phyloP scores from a whole-genome alignment of 2,797 vertebrate species.

The Acestrorhynchus altus region DNA sequence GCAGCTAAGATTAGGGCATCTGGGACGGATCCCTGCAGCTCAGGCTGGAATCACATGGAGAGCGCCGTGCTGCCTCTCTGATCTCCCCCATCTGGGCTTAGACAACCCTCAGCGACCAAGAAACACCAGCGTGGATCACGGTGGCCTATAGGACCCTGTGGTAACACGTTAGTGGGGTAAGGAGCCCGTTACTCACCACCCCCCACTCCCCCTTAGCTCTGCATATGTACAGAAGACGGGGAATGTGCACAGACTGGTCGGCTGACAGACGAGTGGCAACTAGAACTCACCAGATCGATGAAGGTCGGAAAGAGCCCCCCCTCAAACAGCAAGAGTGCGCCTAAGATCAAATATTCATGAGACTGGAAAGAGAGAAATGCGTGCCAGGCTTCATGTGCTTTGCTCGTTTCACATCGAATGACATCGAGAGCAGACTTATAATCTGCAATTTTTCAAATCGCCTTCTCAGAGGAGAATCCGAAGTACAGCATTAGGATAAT shows the following conservation, averaged over 20 bases:
- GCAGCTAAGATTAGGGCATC: constrained; percentile 33
- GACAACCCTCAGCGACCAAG: not conserved
- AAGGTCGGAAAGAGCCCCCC: not conserved
- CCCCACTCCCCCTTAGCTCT: not conserved
- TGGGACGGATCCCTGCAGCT: constrained; percentile 23
- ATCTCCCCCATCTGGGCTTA: not conserved
- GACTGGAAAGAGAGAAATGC: not conserved
- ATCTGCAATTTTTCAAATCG: not conserved
- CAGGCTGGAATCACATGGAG: constrained; percentile 15
- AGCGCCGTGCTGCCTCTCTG: not conserved
- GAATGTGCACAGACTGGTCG: not conserved
- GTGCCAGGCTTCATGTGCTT: not conserved
- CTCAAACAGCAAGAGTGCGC: not conserved
- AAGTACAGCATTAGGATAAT: not conserved
- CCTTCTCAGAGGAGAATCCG: not conserved
- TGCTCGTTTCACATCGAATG: not conserved
- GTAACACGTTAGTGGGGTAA: not conserved
- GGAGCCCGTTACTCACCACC: not conserved
- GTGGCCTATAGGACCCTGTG: no score
- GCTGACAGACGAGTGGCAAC: not conserved
- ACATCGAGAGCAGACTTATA: not conserved
- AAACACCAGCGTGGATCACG: not conserved
- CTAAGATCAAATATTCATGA: constrained; percentile 12
- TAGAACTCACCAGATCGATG: not conserved
- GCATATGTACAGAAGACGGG: not conserved